Evolutionary conservation across 2,113 vertebrate species (phyloP).

Genomic region (Sisor rabdophorus): DNA sequence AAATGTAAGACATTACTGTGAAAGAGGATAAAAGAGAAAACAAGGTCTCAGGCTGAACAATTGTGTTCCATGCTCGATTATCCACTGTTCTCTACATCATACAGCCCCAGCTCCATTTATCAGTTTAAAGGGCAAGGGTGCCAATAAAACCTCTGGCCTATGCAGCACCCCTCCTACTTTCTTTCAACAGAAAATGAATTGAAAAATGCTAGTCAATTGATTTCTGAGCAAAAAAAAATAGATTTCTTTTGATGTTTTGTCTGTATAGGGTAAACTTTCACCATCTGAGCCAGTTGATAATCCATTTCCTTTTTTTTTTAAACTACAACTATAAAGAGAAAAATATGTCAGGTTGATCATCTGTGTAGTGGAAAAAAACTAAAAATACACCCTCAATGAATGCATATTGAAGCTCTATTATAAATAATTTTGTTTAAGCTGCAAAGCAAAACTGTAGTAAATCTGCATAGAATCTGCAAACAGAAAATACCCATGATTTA

Average conservation of each 20-base stretch:
- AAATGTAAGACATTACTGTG: not conserved
- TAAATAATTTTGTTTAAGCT: not conserved
- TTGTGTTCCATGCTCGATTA: conserved; percentile 40
- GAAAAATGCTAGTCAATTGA: conserved; percentile 26
- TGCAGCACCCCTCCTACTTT: conserved; percentile 6
- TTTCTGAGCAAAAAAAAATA: conserved; percentile 22
- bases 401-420: not conserved
- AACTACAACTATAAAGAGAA: not conserved
- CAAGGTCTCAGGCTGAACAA: conserved; percentile 26
- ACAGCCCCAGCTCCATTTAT: conserved; percentile 35
- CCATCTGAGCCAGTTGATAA: not conserved
- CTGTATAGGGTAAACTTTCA: conserved; percentile 21
- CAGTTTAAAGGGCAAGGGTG: conserved; percentile 48
- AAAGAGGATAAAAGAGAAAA: not conserved
- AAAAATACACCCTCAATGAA: not conserved
- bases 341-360: not conserved
- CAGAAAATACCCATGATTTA: conserved; percentile 27
- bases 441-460: not conserved
- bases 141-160: conserved; percentile 35
- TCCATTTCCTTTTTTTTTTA: conserved; percentile 18
- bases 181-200: conserved; percentile 27
- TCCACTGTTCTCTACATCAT: conserved; percentile 30
- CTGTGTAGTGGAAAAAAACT: not conserved
- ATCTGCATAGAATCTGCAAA: not conserved
- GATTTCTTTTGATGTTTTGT: conserved; percentile 28